These are phyloP conservation scores for Temnothorax unifasciatus DNA, from an alignment of 2,888 invertebrate genomes.

Conservation along the genomic window DNA sequence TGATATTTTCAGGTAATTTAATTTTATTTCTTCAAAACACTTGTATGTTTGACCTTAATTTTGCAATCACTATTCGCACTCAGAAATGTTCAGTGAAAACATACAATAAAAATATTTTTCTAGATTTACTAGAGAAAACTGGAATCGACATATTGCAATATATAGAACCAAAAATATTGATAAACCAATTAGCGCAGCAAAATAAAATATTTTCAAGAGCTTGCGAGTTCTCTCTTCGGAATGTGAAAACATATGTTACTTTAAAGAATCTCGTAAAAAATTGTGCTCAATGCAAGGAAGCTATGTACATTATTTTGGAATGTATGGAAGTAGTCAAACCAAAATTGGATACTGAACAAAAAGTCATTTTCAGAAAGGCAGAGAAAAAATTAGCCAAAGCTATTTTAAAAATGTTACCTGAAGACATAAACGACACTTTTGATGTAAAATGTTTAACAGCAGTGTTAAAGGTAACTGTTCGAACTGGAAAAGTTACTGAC, in stretches of 20 bases:
- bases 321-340: constrained; percentile 76
- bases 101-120: constrained; percentile 34
- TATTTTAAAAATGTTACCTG: constrained; percentile 69
- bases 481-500: constrained; percentile 69
- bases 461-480: constrained; percentile 73
- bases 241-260: constrained; percentile 64
- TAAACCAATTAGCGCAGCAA: constrained; percentile 68
- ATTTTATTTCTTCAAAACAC: constrained; percentile 12
- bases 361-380: constrained; percentile 73
- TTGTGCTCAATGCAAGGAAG: constrained; percentile 31
- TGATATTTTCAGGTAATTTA: constrained; percentile 77
- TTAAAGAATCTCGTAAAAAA: constrained; percentile 69
- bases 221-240: constrained; percentile 75
- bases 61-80: background rate
- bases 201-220: constrained; percentile 69
- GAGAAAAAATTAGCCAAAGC: constrained; percentile 75
- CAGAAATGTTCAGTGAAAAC: background rate
- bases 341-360: constrained; percentile 74
- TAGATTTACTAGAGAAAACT: constrained; percentile 76
- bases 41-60: background rate
- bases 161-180: constrained; percentile 71
- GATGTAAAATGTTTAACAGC: constrained; percentile 77
- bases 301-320: constrained; percentile 72
- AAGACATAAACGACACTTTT: constrained; percentile 65
- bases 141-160: constrained; percentile 76